phyloP scores from a whole-genome alignment of 2,113 vertebrate species.

The Xenotilapia longispinis region DNA sequence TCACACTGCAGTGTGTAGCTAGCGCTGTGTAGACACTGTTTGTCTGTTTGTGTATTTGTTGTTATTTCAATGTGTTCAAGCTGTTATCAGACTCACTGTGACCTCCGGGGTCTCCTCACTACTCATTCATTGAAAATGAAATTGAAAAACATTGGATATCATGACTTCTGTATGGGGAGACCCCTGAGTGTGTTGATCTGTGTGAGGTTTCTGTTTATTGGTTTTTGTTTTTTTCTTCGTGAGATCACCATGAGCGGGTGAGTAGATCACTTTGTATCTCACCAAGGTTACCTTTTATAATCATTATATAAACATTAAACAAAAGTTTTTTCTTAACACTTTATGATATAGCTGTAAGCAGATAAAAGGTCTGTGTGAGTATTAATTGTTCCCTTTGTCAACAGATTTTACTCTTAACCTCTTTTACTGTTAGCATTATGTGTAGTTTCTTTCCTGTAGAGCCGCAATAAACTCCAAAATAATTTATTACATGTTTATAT shows the following conservation, averaged over 20 bases:
- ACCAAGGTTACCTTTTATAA: not conserved
- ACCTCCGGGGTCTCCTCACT: not conserved
- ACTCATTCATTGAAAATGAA: not conserved
- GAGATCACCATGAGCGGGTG: not conserved
- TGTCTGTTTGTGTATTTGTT: not conserved
- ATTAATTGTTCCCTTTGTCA: not conserved
- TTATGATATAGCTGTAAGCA: not conserved
- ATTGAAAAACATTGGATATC: not conserved
- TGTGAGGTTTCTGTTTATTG: not conserved
- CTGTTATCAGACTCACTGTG: not conserved
- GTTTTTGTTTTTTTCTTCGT: not conserved
- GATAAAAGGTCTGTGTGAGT: not conserved
- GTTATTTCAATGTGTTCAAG: not conserved
- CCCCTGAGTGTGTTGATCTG: not conserved
- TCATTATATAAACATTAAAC: not conserved
- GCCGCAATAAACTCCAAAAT: not conserved
- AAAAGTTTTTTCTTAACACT: not conserved
- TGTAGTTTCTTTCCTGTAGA: not conserved
- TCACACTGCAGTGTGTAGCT: not conserved
- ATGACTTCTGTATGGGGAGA: not conserved
- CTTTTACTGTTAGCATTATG: not conserved
- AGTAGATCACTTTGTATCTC: not conserved
- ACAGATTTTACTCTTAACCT: not conserved
- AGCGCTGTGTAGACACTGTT: not conserved
- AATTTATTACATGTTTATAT: not conserved